These are phyloP conservation scores for Arctocebus calabarensis DNA, from an alignment of 2,797 vertebrate genomes.

Conservation along the genomic window DNA sequence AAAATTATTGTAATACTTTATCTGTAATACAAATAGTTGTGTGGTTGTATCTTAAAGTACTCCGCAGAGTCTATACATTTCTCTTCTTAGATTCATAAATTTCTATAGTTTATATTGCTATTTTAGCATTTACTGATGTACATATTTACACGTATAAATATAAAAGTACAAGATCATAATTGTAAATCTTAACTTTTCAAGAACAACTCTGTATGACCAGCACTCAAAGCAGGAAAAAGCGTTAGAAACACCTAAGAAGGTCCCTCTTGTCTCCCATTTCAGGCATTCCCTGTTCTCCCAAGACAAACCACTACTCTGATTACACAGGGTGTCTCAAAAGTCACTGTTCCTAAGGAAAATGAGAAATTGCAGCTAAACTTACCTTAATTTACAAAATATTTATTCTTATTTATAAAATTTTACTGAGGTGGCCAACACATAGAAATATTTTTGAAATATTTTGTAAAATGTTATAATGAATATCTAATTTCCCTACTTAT, in stretches of 20 bases:
- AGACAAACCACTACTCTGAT: background rate
- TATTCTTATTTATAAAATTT: too few species aligned
- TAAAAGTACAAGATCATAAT: background rate
- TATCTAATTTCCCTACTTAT: too few species aligned
- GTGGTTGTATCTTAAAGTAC: background rate
- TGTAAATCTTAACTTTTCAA: background rate
- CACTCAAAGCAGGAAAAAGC: background rate
- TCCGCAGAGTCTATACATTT: background rate
- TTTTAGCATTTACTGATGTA: background rate
- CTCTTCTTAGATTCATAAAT: background rate
- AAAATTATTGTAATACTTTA: background rate
- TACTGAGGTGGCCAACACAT: too few species aligned
- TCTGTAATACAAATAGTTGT: background rate
- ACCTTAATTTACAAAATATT: too few species aligned
- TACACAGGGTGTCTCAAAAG: too few species aligned
- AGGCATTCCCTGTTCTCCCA: background rate
- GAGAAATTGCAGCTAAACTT: too few species aligned
- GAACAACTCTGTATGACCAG: background rate
- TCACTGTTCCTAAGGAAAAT: too few species aligned
- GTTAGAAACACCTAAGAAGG: background rate
- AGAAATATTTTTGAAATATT: too few species aligned
- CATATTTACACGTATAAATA: background rate
- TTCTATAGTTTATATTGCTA: background rate
- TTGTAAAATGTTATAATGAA: too few species aligned
- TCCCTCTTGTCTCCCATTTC: background rate